Conservation (phyloP, 2,888 invertebrate genomes). For the Coleophora deauratella region DNA sequence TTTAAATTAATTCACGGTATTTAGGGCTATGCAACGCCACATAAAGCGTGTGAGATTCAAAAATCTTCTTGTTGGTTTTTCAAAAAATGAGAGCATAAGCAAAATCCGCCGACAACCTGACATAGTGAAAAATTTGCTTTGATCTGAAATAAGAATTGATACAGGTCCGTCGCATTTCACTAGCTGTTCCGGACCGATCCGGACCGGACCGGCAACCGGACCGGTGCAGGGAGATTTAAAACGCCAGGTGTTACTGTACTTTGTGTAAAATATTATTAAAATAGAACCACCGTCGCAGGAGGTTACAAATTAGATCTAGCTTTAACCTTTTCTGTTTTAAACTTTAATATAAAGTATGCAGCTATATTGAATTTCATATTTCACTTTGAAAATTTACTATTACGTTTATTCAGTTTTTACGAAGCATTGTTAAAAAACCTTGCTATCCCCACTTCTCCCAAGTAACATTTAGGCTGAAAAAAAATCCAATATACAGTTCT, state of each 20-base stretch:
- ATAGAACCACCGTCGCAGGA: constrained; percentile 28
- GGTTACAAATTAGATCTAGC: constrained; percentile 46
- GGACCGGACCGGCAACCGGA: constrained; percentile 18
- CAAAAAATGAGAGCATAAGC: too few species aligned
- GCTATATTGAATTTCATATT: background rate
- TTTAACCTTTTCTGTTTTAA: constrained; percentile 37
- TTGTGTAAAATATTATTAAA: constrained; percentile 56
- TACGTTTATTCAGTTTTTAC: too few species aligned
- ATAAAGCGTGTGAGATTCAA: too few species aligned
- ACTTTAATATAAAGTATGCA: background rate
- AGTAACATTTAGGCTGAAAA: too few species aligned
- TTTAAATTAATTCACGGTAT: too few species aligned
- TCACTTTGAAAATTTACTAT: background rate
- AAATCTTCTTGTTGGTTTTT: too few species aligned
- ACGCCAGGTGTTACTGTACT: constrained; percentile 48
- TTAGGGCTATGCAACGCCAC: too few species aligned
- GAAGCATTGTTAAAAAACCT: too few species aligned
- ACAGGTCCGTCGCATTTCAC: constrained; percentile 23
- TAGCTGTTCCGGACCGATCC: constrained; percentile 8
- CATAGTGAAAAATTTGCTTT: background rate
- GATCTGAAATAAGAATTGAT: constrained; percentile 14
- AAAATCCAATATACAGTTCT: too few species aligned
- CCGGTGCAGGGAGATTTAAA: constrained; percentile 37
- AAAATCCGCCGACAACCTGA: too few species aligned
- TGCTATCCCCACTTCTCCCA: too few species aligned